phyloP scores from a whole-genome alignment of 2,113 vertebrate genomes.

The Lontra canadensis region DNA sequence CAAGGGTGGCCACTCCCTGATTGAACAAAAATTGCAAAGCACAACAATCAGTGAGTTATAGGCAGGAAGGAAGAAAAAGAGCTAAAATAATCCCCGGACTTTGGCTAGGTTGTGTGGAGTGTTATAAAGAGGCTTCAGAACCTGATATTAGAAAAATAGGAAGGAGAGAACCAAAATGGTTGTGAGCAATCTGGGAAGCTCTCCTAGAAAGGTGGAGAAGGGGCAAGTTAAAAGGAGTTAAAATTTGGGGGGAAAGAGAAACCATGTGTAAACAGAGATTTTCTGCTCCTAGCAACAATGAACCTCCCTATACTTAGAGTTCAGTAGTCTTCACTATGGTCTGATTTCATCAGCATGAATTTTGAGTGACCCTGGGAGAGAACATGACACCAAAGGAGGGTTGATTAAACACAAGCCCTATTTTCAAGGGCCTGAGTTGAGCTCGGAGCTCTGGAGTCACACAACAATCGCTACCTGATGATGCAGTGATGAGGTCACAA shows the following conservation, averaged over 20 bases:
- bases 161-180: not conserved
- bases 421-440: not conserved
- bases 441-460: not conserved
- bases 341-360: not conserved
- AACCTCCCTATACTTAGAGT: not conserved
- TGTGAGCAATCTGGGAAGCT: not conserved
- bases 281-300: not conserved
- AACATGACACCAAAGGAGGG: not conserved
- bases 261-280: not conserved
- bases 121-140: not conserved
- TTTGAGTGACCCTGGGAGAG: not conserved
- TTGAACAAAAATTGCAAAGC: not conserved
- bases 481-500: constrained; percentile 71
- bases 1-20: not conserved
- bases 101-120: not conserved
- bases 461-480: constrained; percentile 45
- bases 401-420: not conserved
- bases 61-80: not conserved
- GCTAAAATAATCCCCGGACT: not conserved
- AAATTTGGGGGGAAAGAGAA: not conserved
- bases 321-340: not conserved
- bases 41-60: not conserved
- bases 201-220: not conserved
- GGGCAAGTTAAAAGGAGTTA: not conserved
- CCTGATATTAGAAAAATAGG: not conserved